Conservation (phyloP, 2,797 vertebrate genomes). For the Hydrophis major region DNA sequence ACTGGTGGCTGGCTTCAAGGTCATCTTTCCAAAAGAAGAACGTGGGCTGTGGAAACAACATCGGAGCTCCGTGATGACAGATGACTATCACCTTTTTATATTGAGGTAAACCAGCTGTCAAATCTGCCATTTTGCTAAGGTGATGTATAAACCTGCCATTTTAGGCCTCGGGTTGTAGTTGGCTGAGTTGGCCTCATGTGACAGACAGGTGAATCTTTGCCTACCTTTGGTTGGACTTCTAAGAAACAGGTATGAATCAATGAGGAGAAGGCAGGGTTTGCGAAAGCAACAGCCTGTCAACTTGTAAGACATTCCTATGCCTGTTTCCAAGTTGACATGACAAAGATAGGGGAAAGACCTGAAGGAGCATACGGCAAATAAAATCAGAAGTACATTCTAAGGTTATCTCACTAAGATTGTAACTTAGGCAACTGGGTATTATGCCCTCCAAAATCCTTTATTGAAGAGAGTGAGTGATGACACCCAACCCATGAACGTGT, state of each 20-base stretch:
- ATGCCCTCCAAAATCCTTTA: too few relatives aligned
- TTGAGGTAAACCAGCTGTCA: rapidly evolving
- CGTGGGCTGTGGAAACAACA: not conserved
- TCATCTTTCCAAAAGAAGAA: conserved; percentile 14
- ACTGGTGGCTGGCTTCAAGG: conserved; percentile 47
- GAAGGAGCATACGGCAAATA: too few relatives aligned
- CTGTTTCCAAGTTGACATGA: too few relatives aligned
- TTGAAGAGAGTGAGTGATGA: too few relatives aligned
- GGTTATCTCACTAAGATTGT: too few relatives aligned
- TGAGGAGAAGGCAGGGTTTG: not conserved
- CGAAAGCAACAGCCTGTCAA: not conserved
- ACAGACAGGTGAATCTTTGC: not conserved
- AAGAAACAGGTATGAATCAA: not conserved
- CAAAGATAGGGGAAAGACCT: too few relatives aligned
- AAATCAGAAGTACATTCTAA: too few relatives aligned
- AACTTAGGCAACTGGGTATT: too few relatives aligned
- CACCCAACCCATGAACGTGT: too few relatives aligned
- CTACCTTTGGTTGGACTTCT: not conserved
- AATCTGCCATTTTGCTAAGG: not conserved
- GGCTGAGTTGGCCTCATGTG: not conserved
- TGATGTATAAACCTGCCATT: not conserved
- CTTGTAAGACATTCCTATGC: too few relatives aligned
- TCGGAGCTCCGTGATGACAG: not conserved
- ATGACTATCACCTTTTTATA: not conserved
- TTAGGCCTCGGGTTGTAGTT: not conserved